phyloP scores from a whole-genome alignment of 2,113 vertebrate genomes.

The Progne subis region DNA sequence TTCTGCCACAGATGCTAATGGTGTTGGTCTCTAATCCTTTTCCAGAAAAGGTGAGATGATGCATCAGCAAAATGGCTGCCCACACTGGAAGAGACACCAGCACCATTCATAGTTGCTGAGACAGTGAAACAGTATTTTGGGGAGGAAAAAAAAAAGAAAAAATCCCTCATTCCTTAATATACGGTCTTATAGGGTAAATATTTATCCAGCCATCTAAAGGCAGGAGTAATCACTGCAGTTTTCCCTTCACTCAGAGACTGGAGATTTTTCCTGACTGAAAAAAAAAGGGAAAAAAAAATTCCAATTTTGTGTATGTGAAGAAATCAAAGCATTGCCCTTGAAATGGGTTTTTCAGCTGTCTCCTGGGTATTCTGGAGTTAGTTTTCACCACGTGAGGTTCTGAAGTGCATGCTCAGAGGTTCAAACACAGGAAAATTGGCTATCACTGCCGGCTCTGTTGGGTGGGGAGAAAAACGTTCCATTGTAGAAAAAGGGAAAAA shows the following conservation, averaged over 20 bases:
- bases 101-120: conserved; percentile 37
- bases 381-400: conserved; percentile 67
- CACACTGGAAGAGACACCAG: conserved; percentile 47
- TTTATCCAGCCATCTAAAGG: conserved; percentile 61
- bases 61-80: conserved; percentile 40
- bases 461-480: conserved; percentile 60
- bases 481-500: not conserved
- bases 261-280: conserved; percentile 24
- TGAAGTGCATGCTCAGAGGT: conserved; percentile 65
- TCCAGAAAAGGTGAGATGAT: conserved; percentile 43
- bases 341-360: conserved; percentile 64
- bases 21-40: conserved; percentile 52
- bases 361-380: conserved; percentile 60
- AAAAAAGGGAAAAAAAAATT: not conserved
- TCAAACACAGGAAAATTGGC: conserved; percentile 63
- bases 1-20: conserved; percentile 33
- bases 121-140: conserved; percentile 63
- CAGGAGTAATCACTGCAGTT: conserved; percentile 53
- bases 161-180: conserved; percentile 49
- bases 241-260: conserved; percentile 58
- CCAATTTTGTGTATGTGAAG: conserved; percentile 51
- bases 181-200: conserved; percentile 59
- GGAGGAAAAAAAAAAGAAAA: conserved; percentile 4
- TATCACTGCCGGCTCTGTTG: conserved; percentile 39
- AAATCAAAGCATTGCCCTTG: conserved; percentile 52